phyloP scores from a whole-genome alignment of 2,888 invertebrate genomes.

The Lycophotia porphyrea region DNA sequence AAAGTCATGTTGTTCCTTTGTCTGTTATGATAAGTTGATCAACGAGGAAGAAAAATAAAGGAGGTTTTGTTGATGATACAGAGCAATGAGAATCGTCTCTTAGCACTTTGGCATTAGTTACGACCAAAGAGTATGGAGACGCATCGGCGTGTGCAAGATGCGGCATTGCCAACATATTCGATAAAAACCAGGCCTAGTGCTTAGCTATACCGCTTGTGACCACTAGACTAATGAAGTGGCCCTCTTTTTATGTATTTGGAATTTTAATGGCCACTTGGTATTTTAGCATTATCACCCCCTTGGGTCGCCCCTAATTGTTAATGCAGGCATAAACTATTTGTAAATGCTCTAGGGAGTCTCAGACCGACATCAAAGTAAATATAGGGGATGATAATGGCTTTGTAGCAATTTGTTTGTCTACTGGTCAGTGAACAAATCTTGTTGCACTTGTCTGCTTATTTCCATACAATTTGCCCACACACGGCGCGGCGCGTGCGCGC shows the following conservation, averaged over 20 bases:
- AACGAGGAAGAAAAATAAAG: conserved; percentile 6
- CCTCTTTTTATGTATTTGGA: neutral
- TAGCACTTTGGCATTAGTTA: neutral
- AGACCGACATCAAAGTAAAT: conserved; percentile 60
- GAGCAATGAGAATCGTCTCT: neutral
- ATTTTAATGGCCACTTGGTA: conserved; percentile 31
- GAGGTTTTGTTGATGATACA: neutral
- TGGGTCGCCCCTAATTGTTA: conserved; percentile 21
- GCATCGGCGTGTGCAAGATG: neutral
- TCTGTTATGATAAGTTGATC: conserved; percentile 17
- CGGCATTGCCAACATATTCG: neutral
- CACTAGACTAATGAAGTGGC: neutral
- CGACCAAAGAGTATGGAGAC: neutral
- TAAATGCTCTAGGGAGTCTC: conserved; percentile 19
- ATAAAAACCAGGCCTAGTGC: neutral
- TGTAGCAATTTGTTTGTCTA: conserved; percentile 67
- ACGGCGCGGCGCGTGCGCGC: conserved; percentile 77
- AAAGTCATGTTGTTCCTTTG: conserved; percentile 25
- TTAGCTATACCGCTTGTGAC: neutral
- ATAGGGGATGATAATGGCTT: conserved; percentile 45
- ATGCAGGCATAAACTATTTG: conserved; percentile 30
- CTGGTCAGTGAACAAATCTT: conserved; percentile 73
- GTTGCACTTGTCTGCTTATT: conserved; percentile 78
- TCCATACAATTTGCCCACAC: conserved; percentile 87
- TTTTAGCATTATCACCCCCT: conserved; percentile 18